Base-by-base conservation (phyloP, 2,113 vertebrate species). In the Macquaria ambigua region DNA sequence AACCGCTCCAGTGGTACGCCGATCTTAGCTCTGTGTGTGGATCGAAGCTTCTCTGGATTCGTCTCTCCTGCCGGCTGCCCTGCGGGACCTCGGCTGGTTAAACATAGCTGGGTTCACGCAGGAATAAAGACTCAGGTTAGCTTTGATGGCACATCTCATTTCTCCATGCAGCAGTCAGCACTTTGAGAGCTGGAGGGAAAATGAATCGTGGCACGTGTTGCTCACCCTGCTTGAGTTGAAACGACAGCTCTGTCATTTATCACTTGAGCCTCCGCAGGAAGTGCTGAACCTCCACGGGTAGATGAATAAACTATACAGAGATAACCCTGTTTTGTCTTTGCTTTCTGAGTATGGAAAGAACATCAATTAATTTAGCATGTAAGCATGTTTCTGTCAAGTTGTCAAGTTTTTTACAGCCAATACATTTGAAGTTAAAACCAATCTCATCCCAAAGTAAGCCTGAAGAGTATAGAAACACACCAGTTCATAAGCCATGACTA, bases 131-230 rank as follows among this genome's bases (percentile, higher is more conserved):
- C 83, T 63, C 43, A 85, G 84, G 89, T 91, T 82, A 77, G 81
- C 86, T 89, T 92, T 90, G 87, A 90, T 87, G 84, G 70, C 83
- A 79, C 83, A 61, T 87, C 80, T 93, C 79, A 83, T 90, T 91
- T 77, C 72, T 79, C 63, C 66, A 14, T 52, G 66, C 89, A 58
- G 81, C 83, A 64, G 15, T 86, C 90, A 81, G 81, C 81, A 61
- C 74, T 87, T 75, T 84, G 87, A 85, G 72, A 58, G 79, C 79
- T n/a, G 72, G 8, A 11, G 53, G 53, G 62, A 79, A 77, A 86
- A 90, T 70, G 41, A 83, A 79, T 75, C 10, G 77, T 52, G 79
- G 78, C 85, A 82, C 53, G 39, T 84, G 73, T 89, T 82, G 83
- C 77, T 89, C 82, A 73, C 28, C 59, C 59, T 8, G 70, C 78